phyloP scores from a whole-genome alignment of 92 coral and sea anemone species.

The Bergia puertoricense region DNA sequence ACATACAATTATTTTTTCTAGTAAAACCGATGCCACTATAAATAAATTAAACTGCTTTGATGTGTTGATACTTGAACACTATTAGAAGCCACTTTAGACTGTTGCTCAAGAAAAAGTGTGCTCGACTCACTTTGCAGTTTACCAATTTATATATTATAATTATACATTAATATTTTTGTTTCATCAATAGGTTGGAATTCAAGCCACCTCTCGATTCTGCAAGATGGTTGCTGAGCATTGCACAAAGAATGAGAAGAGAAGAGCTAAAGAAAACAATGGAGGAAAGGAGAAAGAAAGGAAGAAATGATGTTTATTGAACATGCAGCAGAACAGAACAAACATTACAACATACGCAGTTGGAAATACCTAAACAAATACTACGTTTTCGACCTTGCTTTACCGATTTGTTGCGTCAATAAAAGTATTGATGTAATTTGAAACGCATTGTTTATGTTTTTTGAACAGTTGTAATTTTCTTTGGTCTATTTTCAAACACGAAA shows the following conservation, averaged over 20 bases:
- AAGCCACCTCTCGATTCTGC: not conserved
- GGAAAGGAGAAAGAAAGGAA: not conserved
- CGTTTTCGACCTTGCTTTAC: not conserved
- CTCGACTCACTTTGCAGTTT: not conserved
- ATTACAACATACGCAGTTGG: not conserved
- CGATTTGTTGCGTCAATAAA: not conserved
- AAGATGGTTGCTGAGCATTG: not conserved
- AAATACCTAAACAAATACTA: no score
- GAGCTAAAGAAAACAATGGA: not conserved
- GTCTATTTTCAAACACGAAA: not conserved
- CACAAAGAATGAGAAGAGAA: not conserved
- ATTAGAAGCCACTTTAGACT: no score
- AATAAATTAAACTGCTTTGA: no score
- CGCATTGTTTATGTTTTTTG: not conserved
- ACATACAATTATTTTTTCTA: no score
- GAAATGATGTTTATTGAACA: not conserved
- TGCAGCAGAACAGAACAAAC: no score
- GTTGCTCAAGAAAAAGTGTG: not conserved
- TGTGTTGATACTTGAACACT: no score
- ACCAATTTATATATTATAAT: no score
- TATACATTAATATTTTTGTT: no score
- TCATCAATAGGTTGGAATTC: not conserved
- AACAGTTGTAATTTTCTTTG: no score
- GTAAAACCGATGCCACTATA: no score
- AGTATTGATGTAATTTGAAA: not conserved